Base-by-base conservation (phyloP, 2,797 vertebrate species). In the Argentina silus region DNA sequence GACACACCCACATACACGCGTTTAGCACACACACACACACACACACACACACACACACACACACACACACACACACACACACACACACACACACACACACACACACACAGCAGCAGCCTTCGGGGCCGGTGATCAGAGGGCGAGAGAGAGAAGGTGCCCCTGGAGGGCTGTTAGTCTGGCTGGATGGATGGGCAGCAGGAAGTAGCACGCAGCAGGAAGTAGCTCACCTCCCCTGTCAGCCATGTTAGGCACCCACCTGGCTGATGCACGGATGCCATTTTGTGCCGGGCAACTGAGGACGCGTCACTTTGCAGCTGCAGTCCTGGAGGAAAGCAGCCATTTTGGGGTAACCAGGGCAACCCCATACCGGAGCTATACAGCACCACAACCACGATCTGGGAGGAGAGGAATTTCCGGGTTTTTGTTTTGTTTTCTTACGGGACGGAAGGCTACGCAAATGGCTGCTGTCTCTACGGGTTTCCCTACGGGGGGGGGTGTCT, bases 161-260 rank as follows among this genome's bases (percentile, higher is more conserved):
- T 21, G 12, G 3, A 48, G 73, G 23, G 63, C 69, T 83, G 63
- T 79, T 73, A 66, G 61, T 86, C 12, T 78, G 75, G 73, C 75
- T 75, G 62, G 79, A 88, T 84, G 51, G 81, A 87, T 85, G 17
- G 75, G 83, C 74, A 80, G 80, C 57, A 64, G 60, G 78, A 72
- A 64, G 60, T 77, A 72, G 77, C 79, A 80, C 69, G 83, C 88
- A 79, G 72, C 76, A 3, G 7, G 77, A n/a, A 60, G 73, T 82
- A 86, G 85, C 78, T 82, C 53, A 11, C 19, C 60, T 68, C 85
- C 86, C 90, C 78, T 74, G 85, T 90, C 87, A 89, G 63, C 59
- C 15, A 44, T 62, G 69, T 84, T 55, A 63, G 69, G 62, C 48
- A 7, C 63, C 73, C 73, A 66, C 50, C 15, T 19, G 64, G 59